phyloP scores from a whole-genome alignment of 64 coral and sea anemone genomes.

The Montipora efflorescens region DNA sequence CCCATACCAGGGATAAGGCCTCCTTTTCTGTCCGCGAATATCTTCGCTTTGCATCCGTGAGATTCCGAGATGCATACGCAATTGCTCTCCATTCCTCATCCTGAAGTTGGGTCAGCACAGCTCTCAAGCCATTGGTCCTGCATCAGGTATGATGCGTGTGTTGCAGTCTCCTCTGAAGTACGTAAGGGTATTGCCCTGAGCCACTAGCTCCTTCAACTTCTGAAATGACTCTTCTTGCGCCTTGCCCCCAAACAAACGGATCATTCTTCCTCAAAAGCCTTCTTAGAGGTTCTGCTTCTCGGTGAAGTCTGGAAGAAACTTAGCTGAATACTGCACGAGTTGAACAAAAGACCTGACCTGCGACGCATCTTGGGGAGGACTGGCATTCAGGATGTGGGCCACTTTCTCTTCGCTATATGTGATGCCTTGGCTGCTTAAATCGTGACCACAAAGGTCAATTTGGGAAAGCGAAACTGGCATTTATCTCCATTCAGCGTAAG shows the following conservation, averaged over 20 bases:
- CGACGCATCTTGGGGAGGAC: not conserved
- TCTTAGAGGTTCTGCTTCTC: conserved; percentile 33
- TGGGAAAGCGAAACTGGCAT: conserved; percentile 33
- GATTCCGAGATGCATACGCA: conserved; percentile 7
- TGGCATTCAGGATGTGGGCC: not conserved
- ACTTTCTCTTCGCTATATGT: conserved; percentile 23
- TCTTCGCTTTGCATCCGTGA: conserved; percentile 2
- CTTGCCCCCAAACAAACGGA: conserved; percentile 25
- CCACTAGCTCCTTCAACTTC: not conserved
- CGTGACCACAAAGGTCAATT: conserved; percentile 26
- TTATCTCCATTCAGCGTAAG: not conserved
- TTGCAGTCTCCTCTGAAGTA: conserved; percentile 25
- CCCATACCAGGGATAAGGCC: not conserved
- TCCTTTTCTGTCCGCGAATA: conserved; percentile 18
- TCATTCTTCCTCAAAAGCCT: conserved; percentile 21
- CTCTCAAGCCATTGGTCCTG: not conserved
- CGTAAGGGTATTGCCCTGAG: not conserved
- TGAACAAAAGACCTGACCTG: conserved; percentile 10
- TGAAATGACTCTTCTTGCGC: conserved; percentile 10
- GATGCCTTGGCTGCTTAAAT: not conserved
- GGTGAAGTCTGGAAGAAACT: conserved; percentile 36
- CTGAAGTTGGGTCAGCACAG: conserved; percentile 25
- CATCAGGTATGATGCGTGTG: not conserved
- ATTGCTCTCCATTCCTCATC: conserved; percentile 13
- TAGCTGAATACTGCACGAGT: conserved; percentile 20